Conservation (phyloP, 1,140 invertebrate species). For the Solenopsis fugax region DNA sequence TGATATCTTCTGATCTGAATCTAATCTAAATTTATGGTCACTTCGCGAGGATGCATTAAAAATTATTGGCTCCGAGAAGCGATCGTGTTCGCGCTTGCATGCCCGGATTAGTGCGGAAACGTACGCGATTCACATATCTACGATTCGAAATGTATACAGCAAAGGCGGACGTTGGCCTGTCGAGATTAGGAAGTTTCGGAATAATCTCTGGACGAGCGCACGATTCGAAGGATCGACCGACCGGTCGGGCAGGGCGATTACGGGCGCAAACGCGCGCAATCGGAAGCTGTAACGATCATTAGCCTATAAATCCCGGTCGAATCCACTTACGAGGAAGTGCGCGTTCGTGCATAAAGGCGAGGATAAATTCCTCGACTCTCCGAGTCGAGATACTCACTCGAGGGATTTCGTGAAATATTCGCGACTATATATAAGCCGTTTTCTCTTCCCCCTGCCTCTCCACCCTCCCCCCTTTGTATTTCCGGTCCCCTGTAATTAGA, state of each 20-base stretch:
- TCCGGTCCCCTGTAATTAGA: slow-evolving; percentile 48
- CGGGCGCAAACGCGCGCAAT: slow-evolving; percentile 52
- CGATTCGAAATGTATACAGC: slow-evolving; percentile 25
- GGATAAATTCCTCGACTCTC: slow-evolving; percentile 57
- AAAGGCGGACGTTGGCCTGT: slow-evolving; percentile 3
- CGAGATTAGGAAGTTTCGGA: slow-evolving; percentile 50
- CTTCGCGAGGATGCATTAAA: neutral
- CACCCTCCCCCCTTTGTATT: neutral
- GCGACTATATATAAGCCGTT: slow-evolving; percentile 47
- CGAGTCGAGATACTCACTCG: slow-evolving; percentile 27
- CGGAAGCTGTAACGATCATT: slow-evolving; percentile 61
- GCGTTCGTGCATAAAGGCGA: slow-evolving; percentile 59
- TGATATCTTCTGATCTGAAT: neutral
- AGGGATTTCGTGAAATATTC: slow-evolving; percentile 49
- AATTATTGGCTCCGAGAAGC: neutral
- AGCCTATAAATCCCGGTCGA: slow-evolving; percentile 59
- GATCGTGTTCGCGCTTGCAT: neutral
- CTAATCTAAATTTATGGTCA: neutral
- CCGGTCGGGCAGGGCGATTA: slow-evolving; percentile 25
- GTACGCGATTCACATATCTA: slow-evolving; percentile 22
- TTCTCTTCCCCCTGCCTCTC: too few relatives aligned
- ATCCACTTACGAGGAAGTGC: slow-evolving; percentile 47
- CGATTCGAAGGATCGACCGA: slow-evolving; percentile 33
- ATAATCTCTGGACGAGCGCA: slow-evolving; percentile 44
- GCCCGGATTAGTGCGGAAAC: too few relatives aligned